phyloP scores from a whole-genome alignment of 1,140 invertebrate genomes.

The Panagrolaimus sp. region DNA sequence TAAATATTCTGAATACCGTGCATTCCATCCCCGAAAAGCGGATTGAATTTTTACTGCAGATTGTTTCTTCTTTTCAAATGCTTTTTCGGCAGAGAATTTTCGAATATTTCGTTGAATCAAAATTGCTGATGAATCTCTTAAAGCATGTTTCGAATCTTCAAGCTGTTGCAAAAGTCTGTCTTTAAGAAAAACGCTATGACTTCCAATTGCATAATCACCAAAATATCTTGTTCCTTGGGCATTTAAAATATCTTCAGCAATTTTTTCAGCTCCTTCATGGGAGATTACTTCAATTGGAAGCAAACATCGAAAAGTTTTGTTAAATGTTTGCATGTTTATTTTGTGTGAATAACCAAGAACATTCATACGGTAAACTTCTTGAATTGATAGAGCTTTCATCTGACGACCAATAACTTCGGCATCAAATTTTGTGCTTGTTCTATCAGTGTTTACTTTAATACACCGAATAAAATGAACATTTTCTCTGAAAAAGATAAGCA shows the following conservation, averaged over 20 bases:
- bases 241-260: slow-evolving; percentile 40
- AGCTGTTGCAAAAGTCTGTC: slow-evolving; percentile 17
- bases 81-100: slow-evolving; percentile 72
- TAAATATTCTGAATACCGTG: slow-evolving; percentile 28
- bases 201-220: slow-evolving; percentile 41
- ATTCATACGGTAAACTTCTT: slow-evolving; percentile 21
- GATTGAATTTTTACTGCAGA: slow-evolving; percentile 63
- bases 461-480: slow-evolving; percentile 30
- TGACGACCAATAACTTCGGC: slow-evolving; percentile 15
- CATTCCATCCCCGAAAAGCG: slow-evolving; percentile 53
- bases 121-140: slow-evolving; percentile 61
- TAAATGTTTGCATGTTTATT: slow-evolving; percentile 27
- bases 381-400: slow-evolving; percentile 21
- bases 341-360: slow-evolving; percentile 24
- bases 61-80: slow-evolving; percentile 61
- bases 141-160: slow-evolving; percentile 21
- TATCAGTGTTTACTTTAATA: slow-evolving; percentile 24
- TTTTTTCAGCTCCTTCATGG: slow-evolving; percentile 33
- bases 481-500: slow-evolving; percentile 18
- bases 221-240: slow-evolving; percentile 36
- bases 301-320: slow-evolving; percentile 36
- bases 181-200: slow-evolving; percentile 26
- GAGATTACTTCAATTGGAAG: slow-evolving; percentile 37
- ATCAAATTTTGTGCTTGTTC: slow-evolving; percentile 21
- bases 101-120: slow-evolving; percentile 68